These are phyloP conservation scores for Hypolimnas misippus DNA, from an alignment of 2,888 invertebrate species.

Conservation along the genomic window DNA sequence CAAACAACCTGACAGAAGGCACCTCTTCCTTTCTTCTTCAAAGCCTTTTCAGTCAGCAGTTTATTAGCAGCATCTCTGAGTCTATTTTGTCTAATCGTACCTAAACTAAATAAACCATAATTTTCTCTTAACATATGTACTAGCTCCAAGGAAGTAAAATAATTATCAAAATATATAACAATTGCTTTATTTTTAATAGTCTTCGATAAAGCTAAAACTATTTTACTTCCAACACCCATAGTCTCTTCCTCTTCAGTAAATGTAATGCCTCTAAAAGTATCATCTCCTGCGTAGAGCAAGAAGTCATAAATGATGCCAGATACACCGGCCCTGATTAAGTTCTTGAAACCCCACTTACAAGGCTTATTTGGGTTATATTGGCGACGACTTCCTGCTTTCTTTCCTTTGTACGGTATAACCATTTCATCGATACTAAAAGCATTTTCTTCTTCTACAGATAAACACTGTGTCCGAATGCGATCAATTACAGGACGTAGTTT, in stretches of 20 bases:
- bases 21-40: too few relatives aligned
- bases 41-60: too few relatives aligned
- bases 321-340: conserved; percentile 9
- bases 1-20: too few relatives aligned
- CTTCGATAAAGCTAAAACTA: conserved; percentile 41
- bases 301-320: conserved; percentile 34
- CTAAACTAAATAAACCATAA: too few relatives aligned
- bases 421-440: conserved; percentile 47
- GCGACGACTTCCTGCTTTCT: conserved; percentile 45
- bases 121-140: too few relatives aligned
- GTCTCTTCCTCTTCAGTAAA: conserved; percentile 41
- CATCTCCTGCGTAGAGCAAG: conserved; percentile 31
- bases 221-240: conserved; percentile 43
- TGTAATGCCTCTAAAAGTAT: conserved; percentile 27
- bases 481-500: conserved; percentile 38
- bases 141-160: too few relatives aligned
- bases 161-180: conserved; percentile 36
- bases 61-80: conserved; percentile 14
- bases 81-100: conserved; percentile 26
- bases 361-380: conserved; percentile 43
- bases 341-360: conserved; percentile 31
- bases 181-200: conserved; percentile 34
- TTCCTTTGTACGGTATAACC: conserved; percentile 49
- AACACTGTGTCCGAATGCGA: conserved; percentile 28
- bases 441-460: conserved; percentile 39